phyloP scores from a whole-genome alignment of 1,140 invertebrate genomes.

The Amphibalanus amphitrite region DNA sequence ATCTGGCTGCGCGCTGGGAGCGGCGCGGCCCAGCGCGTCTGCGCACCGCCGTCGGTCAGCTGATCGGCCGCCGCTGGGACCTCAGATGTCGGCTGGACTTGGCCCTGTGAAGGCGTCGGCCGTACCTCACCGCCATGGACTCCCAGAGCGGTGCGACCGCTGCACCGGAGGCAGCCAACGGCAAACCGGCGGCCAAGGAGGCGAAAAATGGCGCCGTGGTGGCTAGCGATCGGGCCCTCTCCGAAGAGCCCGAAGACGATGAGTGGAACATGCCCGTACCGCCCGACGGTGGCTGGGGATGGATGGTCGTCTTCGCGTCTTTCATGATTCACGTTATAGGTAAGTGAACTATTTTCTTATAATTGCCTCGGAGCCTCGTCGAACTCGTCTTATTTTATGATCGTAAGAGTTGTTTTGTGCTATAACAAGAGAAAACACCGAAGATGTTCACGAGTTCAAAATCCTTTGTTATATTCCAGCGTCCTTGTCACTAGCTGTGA shows the following conservation, averaged over 20 bases:
- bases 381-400: too few relatives aligned
- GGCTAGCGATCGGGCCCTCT: too few relatives aligned
- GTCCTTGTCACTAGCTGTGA: too few relatives aligned
- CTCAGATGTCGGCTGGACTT: neutral
- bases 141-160: neutral
- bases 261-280: conserved; percentile 18
- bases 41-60: neutral
- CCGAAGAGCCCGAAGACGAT: neutral
- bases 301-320: conserved; percentile 77
- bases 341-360: too few relatives aligned
- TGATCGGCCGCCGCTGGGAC: neutral
- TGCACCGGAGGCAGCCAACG: neutral
- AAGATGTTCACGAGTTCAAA: too few relatives aligned
- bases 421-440: too few relatives aligned
- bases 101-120: neutral
- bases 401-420: too few relatives aligned
- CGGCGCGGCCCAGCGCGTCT: neutral
- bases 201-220: neutral
- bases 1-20: neutral
- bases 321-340: conserved; percentile 83
- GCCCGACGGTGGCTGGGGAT: conserved; percentile 62
- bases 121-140: neutral
- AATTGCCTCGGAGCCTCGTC: too few relatives aligned
- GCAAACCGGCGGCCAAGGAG: neutral
- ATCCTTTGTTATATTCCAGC: too few relatives aligned